Base-by-base conservation (phyloP, 1,140 invertebrate genomes). In the Doryteuthis pealeii region DNA sequence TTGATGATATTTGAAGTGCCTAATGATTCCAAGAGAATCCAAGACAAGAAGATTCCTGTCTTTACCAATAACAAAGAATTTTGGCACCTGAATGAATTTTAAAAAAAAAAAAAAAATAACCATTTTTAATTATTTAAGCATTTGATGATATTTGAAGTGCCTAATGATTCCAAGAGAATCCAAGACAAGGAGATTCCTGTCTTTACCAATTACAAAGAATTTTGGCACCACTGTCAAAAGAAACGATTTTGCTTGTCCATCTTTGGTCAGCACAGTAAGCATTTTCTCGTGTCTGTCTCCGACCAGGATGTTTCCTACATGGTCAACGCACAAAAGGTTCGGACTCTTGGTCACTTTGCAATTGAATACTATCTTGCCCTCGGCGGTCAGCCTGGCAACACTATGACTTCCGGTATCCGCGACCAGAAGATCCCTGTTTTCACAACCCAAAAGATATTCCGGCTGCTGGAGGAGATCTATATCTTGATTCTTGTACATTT, bases 301-400 rank as follows among this genome's bases (percentile, higher is more conserved):
- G n/a, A 85, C 82, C 2, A 85, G 74, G 31, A 85, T 70, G 40
- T 85, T 79, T 3, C 80, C 79, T 26, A 76, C 65, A n/a, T 72
- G 76, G 71, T 85, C 84, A 4, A 78, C 75, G 43, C 80, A 79
- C 0, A 85, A 77, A 18, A 78, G 73, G 72, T 85, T 83, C 0
- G 84, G 84, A 0, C 84, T 83, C 68, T 83, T 79, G 40, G 82
- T 84, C 3, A 85, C 78, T 35, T 84, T 83, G 69, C 82, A 83
- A 71, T 82, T 78, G 73, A 85, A 84, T 26, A 84, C 58, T 2
- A 85, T 74, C 31, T 81, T 77, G 14, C 82, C 82, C 1, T 77
- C 67, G 14, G 67, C 30, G 67, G 78, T 77, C 67, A 84, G 81
- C 22, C 79, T 82, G 30, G 78, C 74, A 14, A 85, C 81, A 62